Evolutionary conservation across 2,113 vertebrate species (phyloP).

Genomic region (Callaeas wilsoni): DNA sequence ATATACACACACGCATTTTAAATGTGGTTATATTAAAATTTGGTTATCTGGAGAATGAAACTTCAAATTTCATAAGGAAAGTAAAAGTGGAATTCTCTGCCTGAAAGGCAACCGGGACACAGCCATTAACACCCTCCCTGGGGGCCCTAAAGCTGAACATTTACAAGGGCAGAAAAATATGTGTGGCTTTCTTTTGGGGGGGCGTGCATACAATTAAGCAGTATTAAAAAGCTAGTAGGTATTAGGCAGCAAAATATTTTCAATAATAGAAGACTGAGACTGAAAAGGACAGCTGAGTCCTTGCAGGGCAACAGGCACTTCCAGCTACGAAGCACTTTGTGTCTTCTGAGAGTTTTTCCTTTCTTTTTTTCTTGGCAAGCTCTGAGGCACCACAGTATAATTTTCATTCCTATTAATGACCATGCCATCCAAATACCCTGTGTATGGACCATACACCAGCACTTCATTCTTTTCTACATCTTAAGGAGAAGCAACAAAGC

Average conservation of each 20-base stretch:
- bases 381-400: background rate
- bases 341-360: background rate
- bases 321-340: background rate
- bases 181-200: background rate
- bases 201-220: background rate
- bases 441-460: background rate
- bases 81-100: background rate
- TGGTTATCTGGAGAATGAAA: background rate
- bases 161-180: background rate
- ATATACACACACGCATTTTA: background rate
- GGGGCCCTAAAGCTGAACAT: background rate
- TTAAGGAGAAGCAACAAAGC: background rate
- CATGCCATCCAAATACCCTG: background rate
- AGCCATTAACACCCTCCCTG: background rate
- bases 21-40: background rate
- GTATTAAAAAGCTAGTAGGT: background rate
- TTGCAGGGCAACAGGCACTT: background rate
- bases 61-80: background rate
- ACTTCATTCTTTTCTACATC: background rate
- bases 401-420: background rate
- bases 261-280: background rate
- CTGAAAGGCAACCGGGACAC: background rate
- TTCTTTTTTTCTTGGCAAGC: background rate
- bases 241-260: background rate
- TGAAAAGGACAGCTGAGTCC: background rate